phyloP scores from a whole-genome alignment of 2,888 invertebrate species.

The Ephialtes manifestator region DNA sequence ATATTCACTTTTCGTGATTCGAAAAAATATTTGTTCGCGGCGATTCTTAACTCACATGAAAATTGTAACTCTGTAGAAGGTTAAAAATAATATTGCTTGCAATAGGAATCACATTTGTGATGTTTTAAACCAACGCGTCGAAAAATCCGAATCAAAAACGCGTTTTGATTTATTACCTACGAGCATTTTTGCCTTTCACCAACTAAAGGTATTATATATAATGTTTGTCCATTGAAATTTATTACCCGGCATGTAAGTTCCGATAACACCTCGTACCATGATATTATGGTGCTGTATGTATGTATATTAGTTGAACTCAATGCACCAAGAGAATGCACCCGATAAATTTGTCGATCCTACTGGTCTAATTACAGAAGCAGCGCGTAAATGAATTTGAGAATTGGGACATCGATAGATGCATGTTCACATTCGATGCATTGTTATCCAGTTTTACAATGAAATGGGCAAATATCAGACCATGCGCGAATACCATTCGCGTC shows the following conservation, averaged over 20 bases:
- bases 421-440: conserved; percentile 31
- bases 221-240: conserved; percentile 14
- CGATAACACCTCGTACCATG: conserved; percentile 30
- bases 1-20: no score
- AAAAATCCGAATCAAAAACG: no score
- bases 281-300: conserved; percentile 21
- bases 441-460: conserved; percentile 36
- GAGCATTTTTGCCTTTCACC: background rate
- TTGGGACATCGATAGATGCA: conserved; percentile 40
- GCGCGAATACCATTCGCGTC: background rate
- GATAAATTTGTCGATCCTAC: conserved; percentile 39
- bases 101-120: no score
- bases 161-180: no score
- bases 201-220: background rate
- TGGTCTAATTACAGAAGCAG: conserved; percentile 29
- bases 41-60: no score
- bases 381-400: conserved; percentile 56
- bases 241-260: conserved; percentile 10
- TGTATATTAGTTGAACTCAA: conserved; percentile 26
- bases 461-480: background rate
- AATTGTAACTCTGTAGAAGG: no score
- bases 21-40: no score
- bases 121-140: no score
- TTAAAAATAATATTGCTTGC: no score
- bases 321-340: conserved; percentile 39